A percentile compares a stretch with the other conserved stretches of the same genome.
phyloP scores from a whole-genome alignment of 2,113 vertebrate genomes.

The Limnothrissa miodon region DNA sequence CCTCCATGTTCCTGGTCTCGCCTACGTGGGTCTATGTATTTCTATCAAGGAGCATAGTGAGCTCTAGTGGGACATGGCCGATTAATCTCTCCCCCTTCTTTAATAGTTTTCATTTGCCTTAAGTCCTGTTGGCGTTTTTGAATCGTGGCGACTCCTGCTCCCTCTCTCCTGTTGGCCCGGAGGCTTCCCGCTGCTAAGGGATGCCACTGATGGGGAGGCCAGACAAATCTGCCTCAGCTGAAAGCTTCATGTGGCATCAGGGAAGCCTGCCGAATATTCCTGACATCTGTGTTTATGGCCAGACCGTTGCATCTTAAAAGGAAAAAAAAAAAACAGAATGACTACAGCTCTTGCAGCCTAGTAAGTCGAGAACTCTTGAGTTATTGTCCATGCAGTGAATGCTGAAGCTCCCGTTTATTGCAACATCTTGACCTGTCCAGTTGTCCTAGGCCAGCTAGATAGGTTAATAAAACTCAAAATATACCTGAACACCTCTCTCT shows the following conservation, averaged over 20 bases:
- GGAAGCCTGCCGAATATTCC: background rate
- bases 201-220: constrained; percentile 53
- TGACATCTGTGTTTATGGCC: background rate
- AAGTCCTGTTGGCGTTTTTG: constrained; percentile 42
- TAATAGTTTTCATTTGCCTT: background rate
- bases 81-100: background rate
- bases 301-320: background rate
- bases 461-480: background rate
- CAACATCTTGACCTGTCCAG: background rate
- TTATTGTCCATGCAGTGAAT: background rate
- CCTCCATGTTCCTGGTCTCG: background rate
- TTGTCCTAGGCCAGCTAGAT: background rate
- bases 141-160: constrained; percentile 45
- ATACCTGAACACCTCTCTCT: background rate
- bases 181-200: constrained; percentile 48
- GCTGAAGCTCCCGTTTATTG: constrained; percentile 2
- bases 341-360: background rate
- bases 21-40: constrained; percentile 22
- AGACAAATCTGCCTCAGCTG: constrained; percentile 50
- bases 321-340: background rate
- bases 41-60: background rate
- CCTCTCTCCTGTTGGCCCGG: constrained; percentile 38
- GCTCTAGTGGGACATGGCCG: background rate
- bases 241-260: constrained; percentile 20
- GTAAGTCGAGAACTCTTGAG: background rate